These are phyloP conservation scores for Okamejei kenojei DNA, from an alignment of 2,797 vertebrate species.

Conservation along the genomic window DNA sequence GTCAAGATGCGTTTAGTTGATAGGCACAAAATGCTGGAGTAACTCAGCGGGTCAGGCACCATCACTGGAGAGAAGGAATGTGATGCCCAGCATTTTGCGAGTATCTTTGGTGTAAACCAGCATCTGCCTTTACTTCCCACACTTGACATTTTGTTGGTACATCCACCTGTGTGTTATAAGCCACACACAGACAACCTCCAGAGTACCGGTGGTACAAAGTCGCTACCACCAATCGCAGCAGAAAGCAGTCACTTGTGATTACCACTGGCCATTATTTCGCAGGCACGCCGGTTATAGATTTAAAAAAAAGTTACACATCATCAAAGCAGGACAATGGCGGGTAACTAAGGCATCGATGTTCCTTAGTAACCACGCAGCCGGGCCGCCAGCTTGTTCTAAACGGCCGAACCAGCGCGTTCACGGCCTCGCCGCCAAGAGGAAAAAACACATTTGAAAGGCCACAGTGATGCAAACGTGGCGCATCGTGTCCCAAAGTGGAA, in stretches of 20 bases:
- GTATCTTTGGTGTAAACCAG: too few relatives aligned
- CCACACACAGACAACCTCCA: not conserved
- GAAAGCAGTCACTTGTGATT: too few relatives aligned
- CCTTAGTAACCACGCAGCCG: constrained; percentile 6
- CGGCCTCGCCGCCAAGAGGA: not conserved
- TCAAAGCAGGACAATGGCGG: constrained; percentile 5
- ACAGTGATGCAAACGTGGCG: not conserved
- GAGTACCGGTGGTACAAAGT: not conserved
- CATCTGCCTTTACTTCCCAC: too few relatives aligned
- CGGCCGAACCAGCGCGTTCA: not conserved
- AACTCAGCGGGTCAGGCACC: too few relatives aligned
- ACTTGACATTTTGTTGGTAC: too few relatives aligned
- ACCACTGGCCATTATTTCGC: not conserved
- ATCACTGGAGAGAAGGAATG: too few relatives aligned
- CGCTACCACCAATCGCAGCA: not conserved
- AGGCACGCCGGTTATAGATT: not conserved
- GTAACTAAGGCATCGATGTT: constrained; percentile 2
- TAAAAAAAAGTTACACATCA: not conserved
- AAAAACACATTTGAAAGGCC: not conserved
- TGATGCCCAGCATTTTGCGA: too few relatives aligned
- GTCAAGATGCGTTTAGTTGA: too few relatives aligned
- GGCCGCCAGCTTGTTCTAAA: not conserved
- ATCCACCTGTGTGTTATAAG: too few relatives aligned
- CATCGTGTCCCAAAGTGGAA: not conserved
- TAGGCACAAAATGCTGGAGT: too few relatives aligned